Conservation (phyloP, 2,888 invertebrate species). For the Drosophila recens region DNA sequence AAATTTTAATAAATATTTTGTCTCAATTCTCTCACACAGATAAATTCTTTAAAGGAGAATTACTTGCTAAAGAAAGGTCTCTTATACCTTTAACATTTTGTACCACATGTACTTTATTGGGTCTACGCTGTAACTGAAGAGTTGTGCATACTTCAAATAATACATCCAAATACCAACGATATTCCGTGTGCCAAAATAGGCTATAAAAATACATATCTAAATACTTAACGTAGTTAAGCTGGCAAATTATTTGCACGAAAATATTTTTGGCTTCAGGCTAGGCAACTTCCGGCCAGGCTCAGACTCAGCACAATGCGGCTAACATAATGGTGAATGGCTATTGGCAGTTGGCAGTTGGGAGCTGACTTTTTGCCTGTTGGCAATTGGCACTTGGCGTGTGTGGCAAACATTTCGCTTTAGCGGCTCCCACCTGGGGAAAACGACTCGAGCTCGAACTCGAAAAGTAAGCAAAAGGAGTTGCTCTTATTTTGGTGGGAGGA, state of each 20-base stretch:
- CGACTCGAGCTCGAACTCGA: too few species aligned
- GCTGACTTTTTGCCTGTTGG: slow-evolving; percentile 34
- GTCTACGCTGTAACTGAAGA: neutral
- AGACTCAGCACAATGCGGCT: slow-evolving; percentile 16
- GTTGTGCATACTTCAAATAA: neutral
- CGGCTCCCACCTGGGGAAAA: slow-evolving; percentile 19
- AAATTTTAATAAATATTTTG: too few species aligned
- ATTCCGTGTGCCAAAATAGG: slow-evolving; percentile 32
- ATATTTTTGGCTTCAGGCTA: slow-evolving; percentile 64
- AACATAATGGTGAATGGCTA: slow-evolving; percentile 29
- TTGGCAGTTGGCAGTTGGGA: slow-evolving; percentile 17
- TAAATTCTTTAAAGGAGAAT: too few species aligned
- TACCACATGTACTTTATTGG: neutral
- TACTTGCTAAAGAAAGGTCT: neutral
- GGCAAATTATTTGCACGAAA: slow-evolving; percentile 80
- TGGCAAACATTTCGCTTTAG: slow-evolving; percentile 67
- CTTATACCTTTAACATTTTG: neutral
- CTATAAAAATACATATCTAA: slow-evolving; percentile 62
- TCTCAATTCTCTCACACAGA: slow-evolving; percentile 19
- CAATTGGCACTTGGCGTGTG: slow-evolving; percentile 71
- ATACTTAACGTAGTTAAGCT: slow-evolving; percentile 71
- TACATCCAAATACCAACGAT: slow-evolving; percentile 14
- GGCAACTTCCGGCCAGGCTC: slow-evolving; percentile 61
- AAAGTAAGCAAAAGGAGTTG: slow-evolving; percentile 4
- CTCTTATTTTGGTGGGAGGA: slow-evolving; percentile 18